Base-by-base conservation (phyloP, 2,113 vertebrate species). In the Dascyllus trimaculatus region DNA sequence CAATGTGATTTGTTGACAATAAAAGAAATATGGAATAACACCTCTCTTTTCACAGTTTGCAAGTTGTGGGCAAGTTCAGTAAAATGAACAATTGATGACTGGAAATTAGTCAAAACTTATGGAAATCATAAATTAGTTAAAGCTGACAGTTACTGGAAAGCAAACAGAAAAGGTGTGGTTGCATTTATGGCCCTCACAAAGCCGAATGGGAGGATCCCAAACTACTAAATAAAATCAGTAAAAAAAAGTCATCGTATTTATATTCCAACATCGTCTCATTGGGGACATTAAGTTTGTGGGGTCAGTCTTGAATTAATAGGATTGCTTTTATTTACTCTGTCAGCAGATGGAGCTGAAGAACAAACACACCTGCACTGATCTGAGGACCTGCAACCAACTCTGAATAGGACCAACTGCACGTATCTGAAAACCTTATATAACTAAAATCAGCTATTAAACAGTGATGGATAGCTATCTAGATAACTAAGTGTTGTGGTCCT, bases 311-410 rank as follows among this genome's bases (percentile, higher is more conserved):
- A 9, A 24, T 53, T 38, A 26, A 26, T 43, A 40, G 13, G 1
- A 48, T 15, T 4, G 18, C 45, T 22, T 49, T 10, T 59, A 43
- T 22, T 9, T 3, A 1, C 35, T 63, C n/a, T 22, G 4, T 29
- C 51, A 85, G 82, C 29, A 40, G 43, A 9, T 87, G 1, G 76
- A 82, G 72, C 10, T 21, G 48, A 70, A 63, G 10, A 46, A 1
- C 0, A 52, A 87, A 2, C 13, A 24, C 18, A 57, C 43, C 29
- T 80, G 82, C 52, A 2, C 11, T 1, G 13, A 64, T 2, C 75
- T 86, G 49, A 72, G 13, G 24, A 14, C 2, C 11, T 0, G 14
- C 43, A 51, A 11, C 32, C 32, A 8, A 6, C 7, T 35, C 32
- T 10, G 32, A 35, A 6, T 1, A 35, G 8, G 9, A 35, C 6